Conservation (phyloP, 64 coral and sea anemone genomes). For the Acropora tenuis region DNA sequence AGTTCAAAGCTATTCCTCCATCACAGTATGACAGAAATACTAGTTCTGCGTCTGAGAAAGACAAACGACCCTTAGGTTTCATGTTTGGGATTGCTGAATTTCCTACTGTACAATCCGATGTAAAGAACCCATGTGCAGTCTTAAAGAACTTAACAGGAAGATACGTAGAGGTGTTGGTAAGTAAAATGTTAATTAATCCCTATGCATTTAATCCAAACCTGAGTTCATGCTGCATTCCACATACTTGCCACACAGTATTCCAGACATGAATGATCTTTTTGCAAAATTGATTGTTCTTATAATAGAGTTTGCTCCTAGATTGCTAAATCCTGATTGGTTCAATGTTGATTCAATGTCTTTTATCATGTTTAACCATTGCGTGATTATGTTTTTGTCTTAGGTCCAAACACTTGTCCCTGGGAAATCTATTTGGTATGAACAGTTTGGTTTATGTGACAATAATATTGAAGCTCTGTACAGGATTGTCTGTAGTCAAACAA, state of each 20-base stretch:
- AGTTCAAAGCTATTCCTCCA: constrained; percentile 56
- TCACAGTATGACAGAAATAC: constrained; percentile 73
- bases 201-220: background rate
- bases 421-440: constrained; percentile 16
- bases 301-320: no score
- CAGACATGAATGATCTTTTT: no score
- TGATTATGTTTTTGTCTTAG: constrained; percentile 7
- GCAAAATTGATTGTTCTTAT: no score
- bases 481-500: no score
- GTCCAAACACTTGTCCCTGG: constrained; percentile 16
- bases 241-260: no score
- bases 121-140: constrained; percentile 67
- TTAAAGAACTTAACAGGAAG: constrained; percentile 71
- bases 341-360: background rate
- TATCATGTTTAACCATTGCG: background rate
- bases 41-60: constrained; percentile 31
- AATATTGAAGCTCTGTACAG: no score
- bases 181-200: background rate
- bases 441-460: background rate
- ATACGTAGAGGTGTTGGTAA: constrained; percentile 76
- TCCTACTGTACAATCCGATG: constrained; percentile 34
- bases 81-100: constrained; percentile 8
- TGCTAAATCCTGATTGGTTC: no score
- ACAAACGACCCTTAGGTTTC: constrained; percentile 82
- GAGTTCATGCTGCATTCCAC: no score